Percentiles rank a stretch among this genome's conserved stretches.
These are phyloP conservation scores for Spea multiplicata DNA, from an alignment of 2,113 vertebrate species.

Conservation along the genomic window DNA sequence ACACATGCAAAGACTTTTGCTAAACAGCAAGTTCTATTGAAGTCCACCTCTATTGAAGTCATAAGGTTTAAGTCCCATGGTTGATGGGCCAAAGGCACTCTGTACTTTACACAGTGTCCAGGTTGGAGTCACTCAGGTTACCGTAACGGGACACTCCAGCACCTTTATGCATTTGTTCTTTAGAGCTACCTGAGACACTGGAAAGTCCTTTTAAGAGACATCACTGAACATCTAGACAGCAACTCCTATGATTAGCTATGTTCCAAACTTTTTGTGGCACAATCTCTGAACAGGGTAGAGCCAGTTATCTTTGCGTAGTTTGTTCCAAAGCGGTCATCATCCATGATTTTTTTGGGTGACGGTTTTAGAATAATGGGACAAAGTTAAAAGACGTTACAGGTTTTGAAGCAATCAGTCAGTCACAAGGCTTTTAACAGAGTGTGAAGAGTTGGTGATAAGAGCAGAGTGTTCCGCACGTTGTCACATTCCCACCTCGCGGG, in stretches of 20 bases:
- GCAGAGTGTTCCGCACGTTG: neutral
- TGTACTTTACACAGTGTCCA: too few species aligned
- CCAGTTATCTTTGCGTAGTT: neutral
- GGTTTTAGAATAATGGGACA: neutral
- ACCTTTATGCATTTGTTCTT: too few species aligned
- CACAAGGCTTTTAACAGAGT: neutral
- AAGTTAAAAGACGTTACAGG: neutral
- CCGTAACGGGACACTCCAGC: too few species aligned
- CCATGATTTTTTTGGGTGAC: neutral
- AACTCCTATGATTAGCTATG: neutral
- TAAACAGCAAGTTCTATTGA: too few species aligned
- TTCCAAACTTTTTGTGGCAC: neutral
- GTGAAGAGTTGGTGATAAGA: neutral
- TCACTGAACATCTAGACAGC: neutral
- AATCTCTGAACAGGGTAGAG: neutral
- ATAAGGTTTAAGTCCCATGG: too few species aligned
- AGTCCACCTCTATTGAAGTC: too few species aligned
- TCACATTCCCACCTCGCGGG: conserved; percentile 24
- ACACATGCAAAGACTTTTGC: too few species aligned
- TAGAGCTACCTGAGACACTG: too few species aligned
- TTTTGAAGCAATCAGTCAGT: neutral
- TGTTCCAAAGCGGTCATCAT: neutral
- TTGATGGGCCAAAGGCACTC: too few species aligned
- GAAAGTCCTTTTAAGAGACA: neutral
- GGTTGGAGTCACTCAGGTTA: too few species aligned